A percentile compares a stretch with the other conserved stretches of the same genome.
Conservation (phyloP, 2,888 invertebrate species). For the Dorcus hopei region DNA sequence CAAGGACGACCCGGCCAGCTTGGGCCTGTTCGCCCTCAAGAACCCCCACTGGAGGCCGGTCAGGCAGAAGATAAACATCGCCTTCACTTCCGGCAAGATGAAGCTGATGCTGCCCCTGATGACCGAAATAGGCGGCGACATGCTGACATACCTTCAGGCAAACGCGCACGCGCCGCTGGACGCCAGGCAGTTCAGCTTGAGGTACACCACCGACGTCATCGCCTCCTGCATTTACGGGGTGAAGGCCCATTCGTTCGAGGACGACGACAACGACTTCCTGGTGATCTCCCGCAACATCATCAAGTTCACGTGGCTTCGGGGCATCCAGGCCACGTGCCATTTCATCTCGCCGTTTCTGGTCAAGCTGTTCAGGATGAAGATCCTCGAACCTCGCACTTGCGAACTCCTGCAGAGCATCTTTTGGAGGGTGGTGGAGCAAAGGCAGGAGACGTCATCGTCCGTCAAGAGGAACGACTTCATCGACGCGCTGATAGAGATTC, state of each 20-base stretch:
- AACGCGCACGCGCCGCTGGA: slow-evolving; percentile 14
- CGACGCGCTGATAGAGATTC: slow-evolving; percentile 54
- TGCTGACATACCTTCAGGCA: slow-evolving; percentile 3
- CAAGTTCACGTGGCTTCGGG: slow-evolving; percentile 29
- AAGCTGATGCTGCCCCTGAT: slow-evolving; percentile 54
- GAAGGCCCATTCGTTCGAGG: slow-evolving; percentile 39
- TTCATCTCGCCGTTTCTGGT: slow-evolving; percentile 25
- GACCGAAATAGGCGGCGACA: slow-evolving; percentile 39
- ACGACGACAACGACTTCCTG: slow-evolving; percentile 38
- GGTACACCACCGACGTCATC: slow-evolving; percentile 47
- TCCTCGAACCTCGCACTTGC: slow-evolving; percentile 9
- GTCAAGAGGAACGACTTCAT: slow-evolving; percentile 55
- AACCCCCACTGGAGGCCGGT: slow-evolving; percentile 55
- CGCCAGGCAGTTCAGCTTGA: slow-evolving; percentile 33
- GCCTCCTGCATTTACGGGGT: slow-evolving; percentile 47
- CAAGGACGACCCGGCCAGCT: slow-evolving; percentile 45
- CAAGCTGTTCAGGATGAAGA: slow-evolving; percentile 17
- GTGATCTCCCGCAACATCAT: slow-evolving; percentile 37
- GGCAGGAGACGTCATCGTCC: slow-evolving; percentile 10
- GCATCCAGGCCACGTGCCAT: slow-evolving; percentile 22
- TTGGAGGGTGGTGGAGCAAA: slow-evolving; percentile 10
- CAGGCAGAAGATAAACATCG: slow-evolving; percentile 53
- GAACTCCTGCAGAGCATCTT: slow-evolving; percentile 13
- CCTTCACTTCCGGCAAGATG: slow-evolving; percentile 56
- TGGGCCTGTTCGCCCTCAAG: slow-evolving; percentile 48